Evolutionary conservation across 2,888 invertebrate genomes (phyloP).

Genomic region (Fissipunctia ypsillon): DNA sequence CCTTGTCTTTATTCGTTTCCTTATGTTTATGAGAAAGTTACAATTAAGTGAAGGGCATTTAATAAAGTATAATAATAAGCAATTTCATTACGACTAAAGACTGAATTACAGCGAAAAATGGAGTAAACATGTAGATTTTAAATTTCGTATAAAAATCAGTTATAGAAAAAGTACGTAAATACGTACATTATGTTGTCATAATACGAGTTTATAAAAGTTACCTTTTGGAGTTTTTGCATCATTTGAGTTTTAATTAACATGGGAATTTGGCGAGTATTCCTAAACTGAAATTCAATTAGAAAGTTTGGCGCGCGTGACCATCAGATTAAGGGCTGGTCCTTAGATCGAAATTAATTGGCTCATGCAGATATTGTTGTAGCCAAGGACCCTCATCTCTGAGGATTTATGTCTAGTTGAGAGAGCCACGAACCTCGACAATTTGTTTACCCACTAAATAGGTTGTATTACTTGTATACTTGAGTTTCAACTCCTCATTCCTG

Average conservation of each 20-base stretch:
- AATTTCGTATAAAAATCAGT: constrained; percentile 1
- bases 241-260: constrained; percentile 63
- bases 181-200: constrained; percentile 18
- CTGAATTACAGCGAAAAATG: not conserved
- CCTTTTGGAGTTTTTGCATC: constrained; percentile 43
- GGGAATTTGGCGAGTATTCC: constrained; percentile 79
- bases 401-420: constrained; percentile 82
- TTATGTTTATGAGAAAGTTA: constrained; percentile 2
- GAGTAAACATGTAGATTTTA: not conserved
- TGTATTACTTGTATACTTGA: constrained; percentile 28
- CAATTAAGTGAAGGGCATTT: constrained; percentile 21
- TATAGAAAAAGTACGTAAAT: constrained; percentile 8
- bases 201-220: constrained; percentile 33
- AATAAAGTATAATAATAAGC: constrained; percentile 14
- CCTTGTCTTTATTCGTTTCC: not conserved
- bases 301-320: constrained; percentile 87
- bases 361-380: constrained; percentile 86
- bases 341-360: constrained; percentile 88
- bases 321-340: constrained; percentile 85
- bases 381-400: constrained; percentile 83
- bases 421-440: constrained; percentile 68
- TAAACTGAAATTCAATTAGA: constrained; percentile 69
- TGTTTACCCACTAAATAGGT: constrained; percentile 54
- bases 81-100: constrained; percentile 16
- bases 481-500: constrained; percentile 34